These are phyloP conservation scores for Dastarcus helophoroides DNA, from an alignment of 2,888 invertebrate genomes.

Conservation along the genomic window DNA sequence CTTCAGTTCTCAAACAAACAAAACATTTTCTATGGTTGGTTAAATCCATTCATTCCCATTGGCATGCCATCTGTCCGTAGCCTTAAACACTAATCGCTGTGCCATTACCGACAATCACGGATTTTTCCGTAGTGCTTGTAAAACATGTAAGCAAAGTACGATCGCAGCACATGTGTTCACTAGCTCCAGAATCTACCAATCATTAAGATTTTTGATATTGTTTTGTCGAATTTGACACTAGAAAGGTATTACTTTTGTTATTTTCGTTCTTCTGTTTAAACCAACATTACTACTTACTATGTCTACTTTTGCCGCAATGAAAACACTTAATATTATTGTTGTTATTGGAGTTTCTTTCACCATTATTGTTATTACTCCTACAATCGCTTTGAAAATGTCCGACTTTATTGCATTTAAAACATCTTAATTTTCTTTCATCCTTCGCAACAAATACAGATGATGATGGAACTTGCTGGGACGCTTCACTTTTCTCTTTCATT, in stretches of 20 bases:
- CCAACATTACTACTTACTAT: conserved; percentile 2
- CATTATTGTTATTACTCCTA: conserved; percentile 1
- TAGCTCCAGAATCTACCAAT: conserved; percentile 8
- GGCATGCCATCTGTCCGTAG: conserved; percentile 3
- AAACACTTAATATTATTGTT: conserved; percentile 10
- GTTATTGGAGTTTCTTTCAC: conserved; percentile 3
- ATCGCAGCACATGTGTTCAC: conserved; percentile 9
- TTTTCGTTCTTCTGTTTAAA: conserved; percentile 1
- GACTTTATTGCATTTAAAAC: conserved; percentile 14
- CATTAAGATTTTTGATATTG: conserved; percentile 2
- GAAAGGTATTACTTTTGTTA: conserved; percentile 6
- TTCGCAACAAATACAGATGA: conserved; percentile 6
- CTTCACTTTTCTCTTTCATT: conserved; percentile 3
- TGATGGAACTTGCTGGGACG: conserved; percentile 1
- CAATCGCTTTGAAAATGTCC: conserved; percentile 8
- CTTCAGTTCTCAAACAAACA: neutral
- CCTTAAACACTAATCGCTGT: conserved; percentile 6
- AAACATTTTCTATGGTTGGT: conserved; percentile 6
- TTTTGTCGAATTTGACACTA: conserved; percentile 3
- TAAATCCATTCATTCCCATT: conserved; percentile 7
- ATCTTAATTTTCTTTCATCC: conserved; percentile 9
- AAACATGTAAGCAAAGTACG: neutral
- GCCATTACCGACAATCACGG: conserved; percentile 7
- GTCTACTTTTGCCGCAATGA: conserved; percentile 12
- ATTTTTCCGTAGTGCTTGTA: conserved; percentile 3